Percentiles rank a stretch among this genome's conserved stretches.
Evolutionary conservation across 2,113 vertebrate species (phyloP).

Genomic region (Aix galericulata): DNA sequence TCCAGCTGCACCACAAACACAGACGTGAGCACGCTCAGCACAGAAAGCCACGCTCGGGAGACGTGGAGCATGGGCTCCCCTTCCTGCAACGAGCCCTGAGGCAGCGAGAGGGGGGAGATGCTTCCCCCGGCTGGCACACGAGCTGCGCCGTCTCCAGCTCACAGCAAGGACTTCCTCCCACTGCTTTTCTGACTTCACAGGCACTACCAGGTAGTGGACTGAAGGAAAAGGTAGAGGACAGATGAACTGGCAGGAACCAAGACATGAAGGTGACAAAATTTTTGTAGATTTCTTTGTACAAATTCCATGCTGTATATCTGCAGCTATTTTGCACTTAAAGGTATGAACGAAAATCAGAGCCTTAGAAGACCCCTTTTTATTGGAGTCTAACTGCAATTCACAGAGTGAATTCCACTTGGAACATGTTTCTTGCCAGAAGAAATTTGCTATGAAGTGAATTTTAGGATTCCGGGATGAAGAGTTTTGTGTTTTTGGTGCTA

Average conservation of each 20-base stretch:
- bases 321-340: background rate
- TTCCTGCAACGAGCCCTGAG: background rate
- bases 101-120: too few species aligned
- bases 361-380: background rate
- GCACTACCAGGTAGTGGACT: background rate
- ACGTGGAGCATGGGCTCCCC: background rate
- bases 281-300: background rate
- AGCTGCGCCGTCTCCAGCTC: background rate
- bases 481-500: background rate
- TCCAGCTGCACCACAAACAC: background rate
- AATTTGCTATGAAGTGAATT: background rate
- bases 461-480: background rate
- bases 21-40: too few species aligned
- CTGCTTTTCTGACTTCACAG: background rate
- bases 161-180: background rate
- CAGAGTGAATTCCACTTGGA: background rate
- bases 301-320: background rate
- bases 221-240: background rate
- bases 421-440: background rate
- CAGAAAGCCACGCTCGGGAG: background rate
- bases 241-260: background rate
- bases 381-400: background rate
- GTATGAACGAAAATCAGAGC: background rate
- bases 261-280: background rate
- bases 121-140: background rate